These are phyloP conservation scores for Hypselothyrea guttata DNA, from an alignment of 2,888 invertebrate genomes.

Conservation along the genomic window DNA sequence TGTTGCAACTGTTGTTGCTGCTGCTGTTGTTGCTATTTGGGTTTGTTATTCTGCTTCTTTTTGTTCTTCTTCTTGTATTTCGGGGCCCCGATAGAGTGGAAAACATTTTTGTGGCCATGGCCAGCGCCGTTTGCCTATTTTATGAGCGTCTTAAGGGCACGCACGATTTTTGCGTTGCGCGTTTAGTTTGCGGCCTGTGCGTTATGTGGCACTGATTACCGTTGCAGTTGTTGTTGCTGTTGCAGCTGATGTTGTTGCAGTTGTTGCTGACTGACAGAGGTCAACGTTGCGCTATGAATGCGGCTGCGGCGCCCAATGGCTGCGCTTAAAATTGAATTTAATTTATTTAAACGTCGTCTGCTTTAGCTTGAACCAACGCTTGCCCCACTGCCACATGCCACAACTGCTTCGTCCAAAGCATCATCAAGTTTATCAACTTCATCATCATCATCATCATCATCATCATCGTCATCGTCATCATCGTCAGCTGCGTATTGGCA, in stretches of 20 bases:
- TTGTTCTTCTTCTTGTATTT: conserved; percentile 23
- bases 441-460: too few species aligned
- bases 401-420: conserved; percentile 30
- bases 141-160: conserved; percentile 78
- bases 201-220: conserved; percentile 77
- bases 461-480: neutral
- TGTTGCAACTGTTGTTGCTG: too few species aligned
- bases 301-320: conserved; percentile 51
- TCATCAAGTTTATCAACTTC: neutral
- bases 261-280: conserved; percentile 45
- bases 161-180: conserved; percentile 77
- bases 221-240: conserved; percentile 48
- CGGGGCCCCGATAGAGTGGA: conserved; percentile 50
- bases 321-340: conserved; percentile 67
- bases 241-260: conserved; percentile 15
- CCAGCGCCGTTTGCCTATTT: conserved; percentile 69
- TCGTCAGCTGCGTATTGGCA: neutral
- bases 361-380: too few species aligned
- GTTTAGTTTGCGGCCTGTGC: conserved; percentile 68
- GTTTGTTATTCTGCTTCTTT: conserved; percentile 10
- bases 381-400: conserved; percentile 43
- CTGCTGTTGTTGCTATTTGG: conserved; percentile 12
- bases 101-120: conserved; percentile 65
- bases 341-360: conserved; percentile 65
- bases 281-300: conserved; percentile 51